Evolutionary conservation across 2,888 invertebrate genomes (phyloP), one percentile per base, ranked within the genome.

Genomic region (Trichogramma evanescens): DNA sequence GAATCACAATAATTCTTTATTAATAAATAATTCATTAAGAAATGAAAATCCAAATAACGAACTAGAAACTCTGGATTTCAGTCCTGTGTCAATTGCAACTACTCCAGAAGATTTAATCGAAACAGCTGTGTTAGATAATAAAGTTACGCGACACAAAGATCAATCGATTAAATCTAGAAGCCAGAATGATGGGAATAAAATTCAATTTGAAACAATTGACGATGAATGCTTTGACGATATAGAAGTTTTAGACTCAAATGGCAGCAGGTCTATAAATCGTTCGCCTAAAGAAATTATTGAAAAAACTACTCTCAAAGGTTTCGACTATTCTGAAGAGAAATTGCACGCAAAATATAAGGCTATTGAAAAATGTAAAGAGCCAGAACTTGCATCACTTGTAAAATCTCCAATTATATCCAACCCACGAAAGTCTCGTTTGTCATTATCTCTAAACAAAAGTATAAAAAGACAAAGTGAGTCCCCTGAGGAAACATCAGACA

Each of bases 71-170:
- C 4, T 48, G 26, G 58, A 56, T 58, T 48, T 63, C 7, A 68
- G 66, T 56, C 66, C 67, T 26, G 68, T 70, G 62, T 49, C 65
- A 1, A 54, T 70, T 52, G 59, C 62, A 26, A 68, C 68, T 10
- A 67, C 64, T 61, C 62, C 68, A 3, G 66, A 61, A 41, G 13
- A 5, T 50, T 44, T 26, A 26, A 26, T 26, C 26, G 26, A 26
- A 26, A 26, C 26, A 3, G 26, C 9, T 54, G 56, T 50, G 5
- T 26, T 48, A 5, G 41, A 61, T 51, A 43, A 54, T 7, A 44
- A 48, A 59, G 13, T 38, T 26, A 26, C 5, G 1, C 6, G 8
- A 48, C 5, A 39, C 26, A 43, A 50, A 49, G 10, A 54, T 9
- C 41, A 48, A 42, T 39, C 45, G 26, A 45, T 50, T 38, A 13